These are phyloP conservation scores for Naja naja DNA, from an alignment of 2,113 vertebrate genomes.

Conservation along the genomic window DNA sequence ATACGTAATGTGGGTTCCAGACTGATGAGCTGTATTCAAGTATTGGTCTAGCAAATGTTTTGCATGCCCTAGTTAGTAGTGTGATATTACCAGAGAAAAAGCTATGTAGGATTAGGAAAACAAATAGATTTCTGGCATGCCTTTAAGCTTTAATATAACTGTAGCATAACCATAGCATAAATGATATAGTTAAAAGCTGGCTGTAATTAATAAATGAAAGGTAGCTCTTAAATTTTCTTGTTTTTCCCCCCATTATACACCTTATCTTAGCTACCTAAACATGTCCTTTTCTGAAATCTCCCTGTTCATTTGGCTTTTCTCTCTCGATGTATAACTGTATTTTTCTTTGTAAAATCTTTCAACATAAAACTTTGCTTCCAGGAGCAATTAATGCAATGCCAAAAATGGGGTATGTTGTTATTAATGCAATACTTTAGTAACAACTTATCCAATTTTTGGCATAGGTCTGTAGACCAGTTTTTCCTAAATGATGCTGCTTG, in stretches of 20 bases:
- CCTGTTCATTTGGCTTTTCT: not conserved
- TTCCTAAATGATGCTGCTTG: conserved; percentile 27
- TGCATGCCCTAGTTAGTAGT: no score
- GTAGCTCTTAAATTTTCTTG: not conserved
- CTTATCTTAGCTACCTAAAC: not conserved
- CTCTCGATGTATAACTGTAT: not conserved
- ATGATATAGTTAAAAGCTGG: not conserved
- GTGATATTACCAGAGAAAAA: no score
- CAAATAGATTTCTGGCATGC: not conserved
- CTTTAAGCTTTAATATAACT: not conserved
- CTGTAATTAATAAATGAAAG: not conserved
- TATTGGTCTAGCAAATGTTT: no score
- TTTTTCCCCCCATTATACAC: not conserved
- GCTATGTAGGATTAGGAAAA: no score
- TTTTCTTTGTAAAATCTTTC: not conserved
- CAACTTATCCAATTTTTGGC: not conserved
- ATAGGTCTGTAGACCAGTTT: not conserved
- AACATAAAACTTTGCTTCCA: not conserved
- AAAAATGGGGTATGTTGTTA: not conserved
- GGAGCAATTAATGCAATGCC: not conserved
- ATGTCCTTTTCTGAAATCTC: not conserved
- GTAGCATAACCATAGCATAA: not conserved
- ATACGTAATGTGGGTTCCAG: no score
- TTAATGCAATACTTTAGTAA: not conserved
- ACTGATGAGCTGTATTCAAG: no score